Evolutionary conservation across 2,888 invertebrate genomes (phyloP), one percentile per base, ranked within the genome.

Genomic region (Melanchra persicariae): DNA sequence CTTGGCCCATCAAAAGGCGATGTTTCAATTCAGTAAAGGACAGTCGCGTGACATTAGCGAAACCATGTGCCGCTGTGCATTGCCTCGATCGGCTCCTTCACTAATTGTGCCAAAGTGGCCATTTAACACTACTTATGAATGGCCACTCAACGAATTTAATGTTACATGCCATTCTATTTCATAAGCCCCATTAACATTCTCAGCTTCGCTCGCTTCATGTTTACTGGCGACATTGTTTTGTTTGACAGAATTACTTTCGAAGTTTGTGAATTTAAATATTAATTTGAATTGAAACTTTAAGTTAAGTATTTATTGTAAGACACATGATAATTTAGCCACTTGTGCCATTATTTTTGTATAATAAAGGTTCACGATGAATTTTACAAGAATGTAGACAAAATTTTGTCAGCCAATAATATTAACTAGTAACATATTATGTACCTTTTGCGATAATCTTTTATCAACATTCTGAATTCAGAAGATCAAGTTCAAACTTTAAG

Each of bases 81-180:
- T 55, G 64, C 64, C 72, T 63, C 86, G 88, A 91, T 93, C 89
- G 93, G 91, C 91, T 91, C 92, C 92, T 85, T 84, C 81, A 84
- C 89, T 94, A 94, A 94, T 94, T 93, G 91, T 87, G 79, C 87
- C 88, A 89, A 93, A 93, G 92, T 92, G 91, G 88, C 84, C 87
- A 84, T 87, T 90, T 87, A 90, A 90, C 87, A 80, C 80, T 87
- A 80, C 87, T 89, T 88, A 88, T 90, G 91, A 91, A 89, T 89
- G 87, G 87, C 88, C 89, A 92, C 91, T 93, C 90, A 89, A 89
- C 85, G 81, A 90, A 89, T 90, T 88, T 90, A 87, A 90, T 87
- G 88, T 83, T 84, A 83, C 87, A 83, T 83, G 69, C 79, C 71
- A 78, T 83, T 81, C 78, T 77, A 80, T 81, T 83, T 85, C 83